Base-by-base conservation (phyloP, 2,888 invertebrate species). In the Macrosoma leucophasiata region DNA sequence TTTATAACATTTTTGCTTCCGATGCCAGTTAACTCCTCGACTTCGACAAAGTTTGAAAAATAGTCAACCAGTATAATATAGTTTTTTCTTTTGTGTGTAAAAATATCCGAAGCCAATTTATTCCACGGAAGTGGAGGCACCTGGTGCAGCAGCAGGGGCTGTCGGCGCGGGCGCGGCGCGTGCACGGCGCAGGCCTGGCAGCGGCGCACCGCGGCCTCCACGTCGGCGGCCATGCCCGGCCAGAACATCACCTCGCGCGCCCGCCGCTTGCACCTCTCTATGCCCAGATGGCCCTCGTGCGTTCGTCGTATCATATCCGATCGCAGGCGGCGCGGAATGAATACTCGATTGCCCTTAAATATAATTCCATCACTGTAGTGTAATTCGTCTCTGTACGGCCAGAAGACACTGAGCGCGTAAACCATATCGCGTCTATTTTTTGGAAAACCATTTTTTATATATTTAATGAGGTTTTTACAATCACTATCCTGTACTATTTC, bases 221-320 rank as follows among this genome's bases (percentile, higher is more conserved):
- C 33, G 21, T 55, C 52, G 0, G 27, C 28, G 1, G 44, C 18
- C 33, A 57, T 47, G n/a, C 52, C 50, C 2, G 48, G 46, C 55
- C 58, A 58, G 25, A 43, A 61, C 45, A 58, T 45, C 0, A 56
- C 50, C 1, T 56, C 46, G 0, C 52, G 44, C 17, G 55, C 55
- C 4, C 50, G 47, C 2, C 50, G 22, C 33, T 56, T 52, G 22
- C 52, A 52, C 1, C 47, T 23, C 5, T 57, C 54, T 4, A 55
- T 51, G 0, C 54, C 58, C 6, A 54, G 11, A 31, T 57, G 58
- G 1, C 54, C 57, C 12, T 55, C 53, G 15, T 58, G 60, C 3
- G 55, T 35, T 1, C 39, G 25, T 0, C 13, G 4, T 12, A 55
- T 13, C 52, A 58, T 58, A 2, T 48, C 33, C 2, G 8, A 9